A percentile compares a stretch with the other conserved stretches of the same genome.
Evolutionary conservation across 2,888 invertebrate species (phyloP).

Genomic region (Acronicta leporina): DNA sequence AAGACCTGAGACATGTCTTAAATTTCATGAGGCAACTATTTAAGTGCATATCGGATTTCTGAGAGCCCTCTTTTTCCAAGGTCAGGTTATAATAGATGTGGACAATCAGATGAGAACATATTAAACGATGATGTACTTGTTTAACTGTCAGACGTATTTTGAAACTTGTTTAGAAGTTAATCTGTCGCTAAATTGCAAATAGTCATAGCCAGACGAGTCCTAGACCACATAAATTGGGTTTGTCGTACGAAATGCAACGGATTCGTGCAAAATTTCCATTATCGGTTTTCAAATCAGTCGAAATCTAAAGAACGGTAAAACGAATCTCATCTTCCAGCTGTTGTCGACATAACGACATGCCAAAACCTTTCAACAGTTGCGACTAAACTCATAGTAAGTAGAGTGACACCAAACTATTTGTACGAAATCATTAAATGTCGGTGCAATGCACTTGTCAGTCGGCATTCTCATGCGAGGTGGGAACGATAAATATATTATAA

Average conservation of each 20-base stretch:
- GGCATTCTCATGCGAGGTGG: constrained; percentile 56
- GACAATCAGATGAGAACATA: constrained; percentile 18
- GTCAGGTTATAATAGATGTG: constrained; percentile 12
- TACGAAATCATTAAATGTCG: constrained; percentile 30
- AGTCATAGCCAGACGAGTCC: not conserved
- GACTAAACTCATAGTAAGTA: constrained; percentile 8
- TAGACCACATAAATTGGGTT: not conserved
- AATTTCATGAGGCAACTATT: constrained; percentile 29
- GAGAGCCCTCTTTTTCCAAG: constrained; percentile 21
- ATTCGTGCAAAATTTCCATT: too few relatives aligned
- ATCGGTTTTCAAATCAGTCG: too few relatives aligned
- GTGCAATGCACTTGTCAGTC: constrained; percentile 59
- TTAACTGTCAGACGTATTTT: too few relatives aligned
- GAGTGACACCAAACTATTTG: constrained; percentile 26
- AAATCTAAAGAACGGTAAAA: too few relatives aligned
- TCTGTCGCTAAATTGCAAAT: not conserved
- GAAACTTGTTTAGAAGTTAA: too few relatives aligned
- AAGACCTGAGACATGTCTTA: constrained; percentile 36
- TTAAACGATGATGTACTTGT: too few relatives aligned
- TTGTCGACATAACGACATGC: not conserved
- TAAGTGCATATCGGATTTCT: constrained; percentile 15
- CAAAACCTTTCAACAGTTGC: not conserved
- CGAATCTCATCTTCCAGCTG: not conserved
- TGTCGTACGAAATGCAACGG: not conserved
- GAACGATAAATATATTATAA: constrained; percentile 60